Conservation (phyloP, 2,113 vertebrate genomes). For the Xenopus laevis region DNA sequence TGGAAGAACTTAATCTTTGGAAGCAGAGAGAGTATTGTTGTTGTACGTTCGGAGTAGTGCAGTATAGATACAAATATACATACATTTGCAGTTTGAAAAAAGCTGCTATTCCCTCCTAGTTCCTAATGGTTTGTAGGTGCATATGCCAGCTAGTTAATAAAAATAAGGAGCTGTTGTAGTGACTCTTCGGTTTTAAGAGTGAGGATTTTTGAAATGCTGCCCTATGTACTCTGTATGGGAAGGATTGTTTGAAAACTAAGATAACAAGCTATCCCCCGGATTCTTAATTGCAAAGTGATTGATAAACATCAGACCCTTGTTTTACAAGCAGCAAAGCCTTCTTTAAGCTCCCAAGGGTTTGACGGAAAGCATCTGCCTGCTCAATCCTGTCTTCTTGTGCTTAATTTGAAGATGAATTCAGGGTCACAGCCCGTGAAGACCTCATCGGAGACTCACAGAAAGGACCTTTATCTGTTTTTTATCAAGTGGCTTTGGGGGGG, state of each 20-base stretch:
- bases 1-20: too few relatives aligned
- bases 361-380: conserved; percentile 5
- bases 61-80: too few relatives aligned
- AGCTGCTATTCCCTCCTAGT: too few relatives aligned
- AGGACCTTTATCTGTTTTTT: conserved; percentile 47
- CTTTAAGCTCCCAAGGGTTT: conserved; percentile 19
- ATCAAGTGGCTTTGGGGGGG: conserved; percentile 24
- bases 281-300: rapidly evolving
- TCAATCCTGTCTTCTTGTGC: conserved; percentile 19
- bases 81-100: too few relatives aligned
- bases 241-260: neutral
- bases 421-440: conserved; percentile 7
- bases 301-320: neutral
- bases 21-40: too few relatives aligned
- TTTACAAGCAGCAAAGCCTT: neutral
- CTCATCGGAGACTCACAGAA: conserved; percentile 12
- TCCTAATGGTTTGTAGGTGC: too few relatives aligned
- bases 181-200: too few relatives aligned
- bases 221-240: conserved; percentile 1
- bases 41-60: too few relatives aligned
- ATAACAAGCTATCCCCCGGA: neutral
- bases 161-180: too few relatives aligned
- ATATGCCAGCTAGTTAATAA: neutral
- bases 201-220: neutral
- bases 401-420: conserved; percentile 38